These are phyloP conservation scores for Melikaiella ostensackeni DNA, from an alignment of 2,888 invertebrate species.

Conservation along the genomic window DNA sequence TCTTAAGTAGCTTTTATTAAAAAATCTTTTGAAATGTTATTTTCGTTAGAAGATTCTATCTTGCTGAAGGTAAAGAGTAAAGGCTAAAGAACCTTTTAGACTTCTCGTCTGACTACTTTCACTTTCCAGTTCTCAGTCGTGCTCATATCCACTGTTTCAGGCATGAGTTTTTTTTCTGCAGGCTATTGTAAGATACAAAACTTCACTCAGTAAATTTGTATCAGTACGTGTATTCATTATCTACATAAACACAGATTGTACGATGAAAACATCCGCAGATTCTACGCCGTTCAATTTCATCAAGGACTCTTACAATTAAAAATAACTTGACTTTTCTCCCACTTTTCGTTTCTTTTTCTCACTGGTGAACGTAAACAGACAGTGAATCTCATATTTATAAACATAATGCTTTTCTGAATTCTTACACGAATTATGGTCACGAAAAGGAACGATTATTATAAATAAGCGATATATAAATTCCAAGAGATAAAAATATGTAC, in stretches of 20 bases:
- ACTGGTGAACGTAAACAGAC: background rate
- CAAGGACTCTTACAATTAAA: slow-evolving; percentile 16
- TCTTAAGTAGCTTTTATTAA: background rate
- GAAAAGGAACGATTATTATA: too few relatives aligned
- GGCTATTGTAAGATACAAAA: background rate
- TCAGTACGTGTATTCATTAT: background rate
- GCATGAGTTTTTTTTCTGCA: background rate
- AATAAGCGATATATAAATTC: too few relatives aligned
- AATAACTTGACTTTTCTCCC: background rate
- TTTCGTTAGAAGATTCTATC: background rate
- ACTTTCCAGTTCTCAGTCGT: background rate
- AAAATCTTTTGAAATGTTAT: background rate
- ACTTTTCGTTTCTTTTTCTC: background rate
- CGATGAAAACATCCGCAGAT: background rate
- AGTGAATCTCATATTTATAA: background rate
- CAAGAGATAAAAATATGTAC: too few relatives aligned
- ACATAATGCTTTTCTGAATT: background rate
- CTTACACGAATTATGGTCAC: background rate
- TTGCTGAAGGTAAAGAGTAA: background rate
- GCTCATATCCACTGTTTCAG: background rate
- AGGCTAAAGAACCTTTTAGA: background rate
- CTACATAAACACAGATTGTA: slow-evolving; percentile 7
- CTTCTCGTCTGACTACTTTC: background rate
- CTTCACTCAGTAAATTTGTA: background rate
- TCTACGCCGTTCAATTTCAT: slow-evolving; percentile 20